phyloP scores from a whole-genome alignment of 2,113 vertebrate species.

The Hippocampus zosterae region DNA sequence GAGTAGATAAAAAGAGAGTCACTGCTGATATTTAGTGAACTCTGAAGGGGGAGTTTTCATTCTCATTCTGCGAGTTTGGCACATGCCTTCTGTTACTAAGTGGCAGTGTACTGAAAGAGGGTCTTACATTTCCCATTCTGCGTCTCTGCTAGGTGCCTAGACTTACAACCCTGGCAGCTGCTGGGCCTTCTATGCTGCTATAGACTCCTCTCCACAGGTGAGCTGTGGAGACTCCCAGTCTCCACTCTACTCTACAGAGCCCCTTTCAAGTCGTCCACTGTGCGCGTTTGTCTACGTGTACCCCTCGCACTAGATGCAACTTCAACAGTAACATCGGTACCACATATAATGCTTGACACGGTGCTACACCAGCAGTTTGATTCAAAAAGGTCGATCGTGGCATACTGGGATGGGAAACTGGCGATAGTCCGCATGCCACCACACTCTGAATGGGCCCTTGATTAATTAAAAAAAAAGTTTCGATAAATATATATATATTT shows the following conservation, averaged over 20 bases:
- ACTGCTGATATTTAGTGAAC: slow-evolving; percentile 72
- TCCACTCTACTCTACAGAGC: slow-evolving; percentile 72
- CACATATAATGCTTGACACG: slow-evolving; percentile 44
- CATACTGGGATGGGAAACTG: no score
- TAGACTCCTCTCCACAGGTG: slow-evolving; percentile 80
- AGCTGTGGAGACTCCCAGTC: slow-evolving; percentile 71
- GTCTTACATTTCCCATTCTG: slow-evolving; percentile 75
- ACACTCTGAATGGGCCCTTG: no score
- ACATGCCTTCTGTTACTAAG: slow-evolving; percentile 86
- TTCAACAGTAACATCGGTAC: slow-evolving; percentile 28
- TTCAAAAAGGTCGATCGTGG: slow-evolving; percentile 26
- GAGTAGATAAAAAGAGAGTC: slow-evolving; percentile 56
- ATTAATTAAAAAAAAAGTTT: no score
- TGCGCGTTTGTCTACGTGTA: slow-evolving; percentile 10
- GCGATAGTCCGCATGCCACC: no score
- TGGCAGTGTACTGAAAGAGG: slow-evolving; percentile 75
- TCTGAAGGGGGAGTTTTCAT: slow-evolving; percentile 75
- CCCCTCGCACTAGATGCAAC: slow-evolving; percentile 37
- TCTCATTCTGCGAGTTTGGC: slow-evolving; percentile 85
- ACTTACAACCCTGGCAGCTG: slow-evolving; percentile 84
- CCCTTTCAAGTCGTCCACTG: slow-evolving; percentile 63
- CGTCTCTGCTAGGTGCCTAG: slow-evolving; percentile 74
- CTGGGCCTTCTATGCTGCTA: slow-evolving; percentile 75
- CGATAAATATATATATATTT: no score
- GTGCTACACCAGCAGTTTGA: slow-evolving; percentile 19